phyloP scores from a whole-genome alignment of 2,797 vertebrate species.

The Lutjanus argentimaculatus region DNA sequence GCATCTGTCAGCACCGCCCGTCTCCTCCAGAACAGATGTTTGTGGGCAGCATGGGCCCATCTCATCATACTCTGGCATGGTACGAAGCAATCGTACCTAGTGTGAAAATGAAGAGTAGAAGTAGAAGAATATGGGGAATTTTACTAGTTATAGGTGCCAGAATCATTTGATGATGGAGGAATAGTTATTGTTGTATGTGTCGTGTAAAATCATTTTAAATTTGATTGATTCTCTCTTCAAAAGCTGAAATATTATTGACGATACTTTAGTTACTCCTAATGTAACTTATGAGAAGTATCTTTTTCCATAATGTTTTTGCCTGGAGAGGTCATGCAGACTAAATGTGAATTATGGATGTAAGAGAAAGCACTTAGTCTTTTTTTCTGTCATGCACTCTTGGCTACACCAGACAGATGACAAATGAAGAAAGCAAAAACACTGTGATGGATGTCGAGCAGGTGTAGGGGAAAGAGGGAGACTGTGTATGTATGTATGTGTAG shows the following conservation, averaged over 20 bases:
- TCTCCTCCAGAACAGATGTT: no score
- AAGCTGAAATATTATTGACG: background rate
- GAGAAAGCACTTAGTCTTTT: conserved; percentile 11
- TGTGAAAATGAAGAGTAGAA: no score
- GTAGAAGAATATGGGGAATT: no score
- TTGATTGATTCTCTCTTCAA: background rate
- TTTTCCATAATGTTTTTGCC: background rate
- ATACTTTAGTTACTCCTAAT: background rate
- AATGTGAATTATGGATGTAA: background rate
- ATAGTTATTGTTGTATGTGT: no score
- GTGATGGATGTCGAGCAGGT: conserved; percentile 50
- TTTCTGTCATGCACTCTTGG: background rate
- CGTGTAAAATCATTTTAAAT: background rate
- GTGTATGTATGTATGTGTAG: conserved; percentile 7
- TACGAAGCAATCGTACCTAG: no score
- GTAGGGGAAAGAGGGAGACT: background rate
- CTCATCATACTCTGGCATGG: no score
- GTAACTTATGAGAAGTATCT: background rate
- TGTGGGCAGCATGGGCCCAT: background rate
- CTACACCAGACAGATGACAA: conserved; percentile 32
- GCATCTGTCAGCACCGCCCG: no score
- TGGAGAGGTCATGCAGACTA: background rate
- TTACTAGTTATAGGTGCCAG: background rate
- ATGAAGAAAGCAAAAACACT: conserved; percentile 17
- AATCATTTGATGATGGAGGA: conserved; percentile 7